Percentiles rank a stretch among this genome's conserved stretches.
phyloP scores from a whole-genome alignment of 2,113 vertebrate genomes.

The Nothoprocta perdicaria region DNA sequence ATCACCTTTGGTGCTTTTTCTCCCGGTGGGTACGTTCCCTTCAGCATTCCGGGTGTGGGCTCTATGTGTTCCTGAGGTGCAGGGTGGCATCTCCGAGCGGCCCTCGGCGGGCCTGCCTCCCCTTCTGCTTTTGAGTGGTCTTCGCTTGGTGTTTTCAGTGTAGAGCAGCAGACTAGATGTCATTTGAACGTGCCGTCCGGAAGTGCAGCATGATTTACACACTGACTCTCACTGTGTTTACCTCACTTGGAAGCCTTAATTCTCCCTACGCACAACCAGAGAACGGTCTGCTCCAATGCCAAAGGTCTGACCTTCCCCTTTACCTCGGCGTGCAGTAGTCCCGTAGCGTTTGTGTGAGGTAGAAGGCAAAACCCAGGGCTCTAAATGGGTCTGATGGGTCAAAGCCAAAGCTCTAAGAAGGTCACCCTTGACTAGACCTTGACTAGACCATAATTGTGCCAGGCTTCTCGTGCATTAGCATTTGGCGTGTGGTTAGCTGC shows the following conservation, averaged over 20 bases:
- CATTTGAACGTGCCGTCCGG: neutral
- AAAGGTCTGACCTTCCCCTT: conserved; percentile 50
- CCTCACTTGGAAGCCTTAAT: conserved; percentile 82
- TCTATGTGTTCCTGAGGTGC: neutral
- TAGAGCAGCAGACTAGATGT: conserved; percentile 59
- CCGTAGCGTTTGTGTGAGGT: conserved; percentile 53
- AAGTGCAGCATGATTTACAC: conserved; percentile 44
- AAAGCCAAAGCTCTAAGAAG: conserved; percentile 44
- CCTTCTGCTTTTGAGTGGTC: conserved; percentile 16
- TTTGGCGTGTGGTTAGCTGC: neutral
- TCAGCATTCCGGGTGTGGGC: neutral
- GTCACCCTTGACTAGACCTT: conserved; percentile 33
- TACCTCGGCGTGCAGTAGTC: conserved; percentile 51
- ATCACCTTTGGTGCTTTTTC: conserved; percentile 66
- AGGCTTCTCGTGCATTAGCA: neutral
- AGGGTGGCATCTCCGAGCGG: conserved; percentile 21
- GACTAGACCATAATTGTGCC: neutral
- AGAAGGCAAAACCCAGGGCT: conserved; percentile 54
- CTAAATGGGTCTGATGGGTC: neutral
- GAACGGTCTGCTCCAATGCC: conserved; percentile 59
- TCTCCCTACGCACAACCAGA: conserved; percentile 54
- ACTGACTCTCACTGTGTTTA: conserved; percentile 65
- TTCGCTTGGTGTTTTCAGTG: conserved; percentile 40
- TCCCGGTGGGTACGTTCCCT: conserved; percentile 33
- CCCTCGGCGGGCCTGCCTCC: conserved; percentile 3